Evolutionary conservation across 2,888 invertebrate species (phyloP), one percentile per base, ranked within the genome.

Genomic region (Ophraella communa): DNA sequence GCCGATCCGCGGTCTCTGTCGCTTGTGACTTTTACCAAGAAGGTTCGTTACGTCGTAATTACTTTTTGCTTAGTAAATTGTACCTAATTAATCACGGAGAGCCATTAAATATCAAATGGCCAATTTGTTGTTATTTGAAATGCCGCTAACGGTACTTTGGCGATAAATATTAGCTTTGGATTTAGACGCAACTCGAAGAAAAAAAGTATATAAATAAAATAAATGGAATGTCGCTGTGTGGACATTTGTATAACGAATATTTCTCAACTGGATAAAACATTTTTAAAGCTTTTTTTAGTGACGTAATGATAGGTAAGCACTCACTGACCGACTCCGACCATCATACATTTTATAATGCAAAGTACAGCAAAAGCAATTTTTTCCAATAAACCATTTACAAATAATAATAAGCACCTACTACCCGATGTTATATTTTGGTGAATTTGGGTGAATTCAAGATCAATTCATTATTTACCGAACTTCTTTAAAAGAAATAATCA

Each of bases 41-140:
- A 54, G 54, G 35, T 44, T 42, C 55, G 55, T 27, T 55, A 17
- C 11, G 49, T 30, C 23, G 51, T 27, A 51, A 51, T 59, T 59
- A 51, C 51, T 51, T 51, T 59, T 59, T 59, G 45, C 45, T 21
- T 44, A 17, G 45, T 45, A 56, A 56, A 56, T 59, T 59, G 30
- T 27, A 35, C 39, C 23, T 33, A 39, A 58, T 58, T 49, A 58
- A 59, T 51, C 51, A 59, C 59, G 8, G 57, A 17, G 14, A 39
- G 14, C 39, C 39, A 39, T 39, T 39, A 39, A 39, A 39, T 39
- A 39, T 39, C 39, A 39, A n/a, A 17, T 14, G 47, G 23, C 47
- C 21, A 23, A 23, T 47, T 47, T 47, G 47, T 47, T 23, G 23
- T 21, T 47, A 47, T 47, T 47, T 39, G 39, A 39, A 39, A 39